These are phyloP conservation scores for Scaptomyza caliginosa DNA, from an alignment of 2,888 invertebrate species.

Conservation along the genomic window DNA sequence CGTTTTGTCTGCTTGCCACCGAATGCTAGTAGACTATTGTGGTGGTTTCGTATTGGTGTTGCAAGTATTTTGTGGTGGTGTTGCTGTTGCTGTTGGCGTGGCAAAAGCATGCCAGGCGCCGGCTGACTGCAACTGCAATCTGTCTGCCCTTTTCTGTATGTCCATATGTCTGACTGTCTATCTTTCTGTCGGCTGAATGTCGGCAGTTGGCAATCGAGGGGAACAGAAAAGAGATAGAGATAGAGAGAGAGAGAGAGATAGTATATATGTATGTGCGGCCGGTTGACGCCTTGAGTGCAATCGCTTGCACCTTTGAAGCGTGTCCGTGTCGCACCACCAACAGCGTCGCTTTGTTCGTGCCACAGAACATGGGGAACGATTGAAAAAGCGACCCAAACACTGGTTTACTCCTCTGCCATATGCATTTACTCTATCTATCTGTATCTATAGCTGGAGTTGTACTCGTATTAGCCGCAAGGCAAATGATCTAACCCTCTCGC, in stretches of 20 bases:
- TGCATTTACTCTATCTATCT: conserved; percentile 29
- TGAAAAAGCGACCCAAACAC: conserved; percentile 4
- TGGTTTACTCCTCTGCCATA: conserved; percentile 11
- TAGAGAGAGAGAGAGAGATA: background rate
- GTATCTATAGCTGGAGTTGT: conserved; percentile 21
- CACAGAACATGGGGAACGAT: conserved; percentile 8
- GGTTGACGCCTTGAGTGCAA: conserved; percentile 74
- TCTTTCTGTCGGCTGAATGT: conserved; percentile 1
- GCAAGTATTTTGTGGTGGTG: conserved; percentile 6
- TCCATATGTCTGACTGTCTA: conserved; percentile 24
- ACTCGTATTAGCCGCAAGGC: conserved; percentile 39
- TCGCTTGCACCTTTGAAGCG: conserved; percentile 78
- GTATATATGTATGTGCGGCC: conserved; percentile 49
- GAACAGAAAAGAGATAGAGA: background rate
- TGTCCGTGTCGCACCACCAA: conserved; percentile 71
- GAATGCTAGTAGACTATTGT: conserved; percentile 13
- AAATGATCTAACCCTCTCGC: conserved; percentile 33
- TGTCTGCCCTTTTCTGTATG: conserved; percentile 44
- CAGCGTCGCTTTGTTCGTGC: conserved; percentile 48
- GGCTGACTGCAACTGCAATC: conserved; percentile 71
- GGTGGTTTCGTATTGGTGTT: background rate
- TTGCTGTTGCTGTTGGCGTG: background rate
- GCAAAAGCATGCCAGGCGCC: conserved; percentile 48
- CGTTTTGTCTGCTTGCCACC: conserved; percentile 55
- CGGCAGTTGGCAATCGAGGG: conserved; percentile 4